phyloP scores from a whole-genome alignment of 2,888 invertebrate species.

The Cancer borealis region DNA sequence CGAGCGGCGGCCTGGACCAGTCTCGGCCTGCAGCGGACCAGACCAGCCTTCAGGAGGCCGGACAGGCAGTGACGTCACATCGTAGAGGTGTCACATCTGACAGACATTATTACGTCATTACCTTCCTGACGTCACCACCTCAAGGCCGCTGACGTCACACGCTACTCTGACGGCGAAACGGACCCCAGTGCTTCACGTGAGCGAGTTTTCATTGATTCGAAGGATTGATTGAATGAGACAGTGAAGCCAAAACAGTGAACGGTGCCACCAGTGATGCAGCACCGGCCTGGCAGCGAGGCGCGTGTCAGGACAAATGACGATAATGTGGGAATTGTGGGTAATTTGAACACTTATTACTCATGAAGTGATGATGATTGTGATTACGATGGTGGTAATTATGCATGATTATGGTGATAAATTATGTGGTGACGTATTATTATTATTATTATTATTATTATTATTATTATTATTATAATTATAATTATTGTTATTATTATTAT shows the following conservation, averaged over 20 bases:
- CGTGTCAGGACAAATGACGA: background rate
- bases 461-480: too few species aligned
- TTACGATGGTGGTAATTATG: background rate
- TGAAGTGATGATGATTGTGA: background rate
- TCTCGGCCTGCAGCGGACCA: constrained; percentile 60
- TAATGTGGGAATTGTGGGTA: background rate
- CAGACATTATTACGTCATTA: background rate
- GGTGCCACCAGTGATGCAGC: background rate
- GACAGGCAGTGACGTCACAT: constrained; percentile 11
- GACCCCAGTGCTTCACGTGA: background rate
- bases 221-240: background rate
- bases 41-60: constrained; percentile 55
- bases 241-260: background rate
- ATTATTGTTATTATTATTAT: background rate
- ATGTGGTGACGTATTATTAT: too few species aligned
- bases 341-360: background rate
- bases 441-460: background rate
- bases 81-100: background rate
- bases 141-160: too few species aligned
- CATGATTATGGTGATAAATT: background rate
- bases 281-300: background rate
- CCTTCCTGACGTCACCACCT: background rate
- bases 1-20: constrained; percentile 58
- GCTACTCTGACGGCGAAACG: background rate
- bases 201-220: background rate